Percentiles rank a stretch among this genome's conserved stretches.
phyloP scores from a whole-genome alignment of 2,113 vertebrate species.

The Elgaria multicarinata region DNA sequence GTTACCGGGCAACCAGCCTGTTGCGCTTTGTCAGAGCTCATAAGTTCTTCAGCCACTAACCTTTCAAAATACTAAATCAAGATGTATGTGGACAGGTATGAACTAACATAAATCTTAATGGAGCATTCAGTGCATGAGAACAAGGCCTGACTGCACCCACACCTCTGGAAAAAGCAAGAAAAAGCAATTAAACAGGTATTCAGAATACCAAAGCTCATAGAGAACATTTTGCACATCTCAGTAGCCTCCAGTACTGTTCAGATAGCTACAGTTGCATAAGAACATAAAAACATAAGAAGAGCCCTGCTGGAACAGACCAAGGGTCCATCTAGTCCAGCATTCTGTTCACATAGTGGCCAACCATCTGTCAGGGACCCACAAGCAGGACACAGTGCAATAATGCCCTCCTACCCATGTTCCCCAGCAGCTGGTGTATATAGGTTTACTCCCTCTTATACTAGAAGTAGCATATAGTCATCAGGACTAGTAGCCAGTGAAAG shows the following conservation, averaged over 20 bases:
- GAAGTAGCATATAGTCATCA: no score
- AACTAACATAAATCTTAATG: conserved; percentile 26
- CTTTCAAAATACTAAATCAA: conserved; percentile 55
- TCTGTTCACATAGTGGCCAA: no score
- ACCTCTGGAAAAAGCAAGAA: background rate
- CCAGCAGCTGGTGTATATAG: no score
- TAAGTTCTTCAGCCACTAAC: conserved; percentile 58
- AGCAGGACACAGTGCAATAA: no score
- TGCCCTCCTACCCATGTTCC: no score
- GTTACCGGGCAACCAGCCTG: conserved; percentile 69
- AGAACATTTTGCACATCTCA: background rate
- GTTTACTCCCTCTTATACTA: no score
- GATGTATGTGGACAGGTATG: conserved; percentile 21
- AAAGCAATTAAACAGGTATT: background rate
- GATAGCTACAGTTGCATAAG: background rate
- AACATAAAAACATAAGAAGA: no score
- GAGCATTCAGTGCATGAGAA: background rate
- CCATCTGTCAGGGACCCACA: no score
- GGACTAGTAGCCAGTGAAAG: no score
- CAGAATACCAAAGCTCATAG: background rate
- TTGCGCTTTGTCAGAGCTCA: conserved; percentile 49
- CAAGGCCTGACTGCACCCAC: no score
- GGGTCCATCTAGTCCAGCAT: no score
- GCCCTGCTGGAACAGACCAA: no score
- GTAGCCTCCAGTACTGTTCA: background rate